Conservation (phyloP, 1,140 invertebrate genomes). For the Holotrichia oblita region DNA sequence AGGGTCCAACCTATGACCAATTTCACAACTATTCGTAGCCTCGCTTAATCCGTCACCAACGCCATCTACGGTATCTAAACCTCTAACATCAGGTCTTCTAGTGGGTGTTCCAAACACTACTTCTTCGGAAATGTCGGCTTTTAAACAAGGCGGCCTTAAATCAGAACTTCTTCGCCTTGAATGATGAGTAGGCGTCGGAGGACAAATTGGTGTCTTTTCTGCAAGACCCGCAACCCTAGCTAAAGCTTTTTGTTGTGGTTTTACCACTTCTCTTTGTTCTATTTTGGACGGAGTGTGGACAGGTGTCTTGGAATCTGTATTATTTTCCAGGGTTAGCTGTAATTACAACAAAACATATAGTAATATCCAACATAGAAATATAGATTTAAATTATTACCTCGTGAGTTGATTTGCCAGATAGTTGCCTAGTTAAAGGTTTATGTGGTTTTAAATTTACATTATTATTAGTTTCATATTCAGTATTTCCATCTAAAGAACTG, state of each 20-base stretch:
- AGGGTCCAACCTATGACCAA: constrained; percentile 12
- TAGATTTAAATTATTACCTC: constrained; percentile 11
- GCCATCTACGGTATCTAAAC: not conserved
- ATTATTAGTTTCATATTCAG: constrained; percentile 48
- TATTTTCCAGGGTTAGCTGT: not conserved
- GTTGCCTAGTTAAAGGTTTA: constrained; percentile 68
- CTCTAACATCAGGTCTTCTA: not conserved
- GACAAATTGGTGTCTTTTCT: constrained; percentile 69
- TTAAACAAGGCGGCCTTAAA: constrained; percentile 60
- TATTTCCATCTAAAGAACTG: constrained; percentile 47
- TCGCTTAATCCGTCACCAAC: not conserved
- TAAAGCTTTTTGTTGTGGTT: constrained; percentile 65
- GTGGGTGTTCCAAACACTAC: not conserved
- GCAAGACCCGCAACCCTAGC: constrained; percentile 64
- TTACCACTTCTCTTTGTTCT: constrained; percentile 35
- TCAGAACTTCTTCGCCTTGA: constrained; percentile 68
- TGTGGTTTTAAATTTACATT: constrained; percentile 63
- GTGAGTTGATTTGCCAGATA: constrained; percentile 52
- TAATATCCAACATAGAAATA: not conserved
- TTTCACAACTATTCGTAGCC: constrained; percentile 10
- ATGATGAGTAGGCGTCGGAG: constrained; percentile 83
- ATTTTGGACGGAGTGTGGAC: constrained; percentile 15
- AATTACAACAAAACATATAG: not conserved
- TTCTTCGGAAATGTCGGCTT: constrained; percentile 49
- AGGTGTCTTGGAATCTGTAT: constrained; percentile 1